Conservation (phyloP, 2,888 invertebrate genomes). For the Polyommatus iphigenia region DNA sequence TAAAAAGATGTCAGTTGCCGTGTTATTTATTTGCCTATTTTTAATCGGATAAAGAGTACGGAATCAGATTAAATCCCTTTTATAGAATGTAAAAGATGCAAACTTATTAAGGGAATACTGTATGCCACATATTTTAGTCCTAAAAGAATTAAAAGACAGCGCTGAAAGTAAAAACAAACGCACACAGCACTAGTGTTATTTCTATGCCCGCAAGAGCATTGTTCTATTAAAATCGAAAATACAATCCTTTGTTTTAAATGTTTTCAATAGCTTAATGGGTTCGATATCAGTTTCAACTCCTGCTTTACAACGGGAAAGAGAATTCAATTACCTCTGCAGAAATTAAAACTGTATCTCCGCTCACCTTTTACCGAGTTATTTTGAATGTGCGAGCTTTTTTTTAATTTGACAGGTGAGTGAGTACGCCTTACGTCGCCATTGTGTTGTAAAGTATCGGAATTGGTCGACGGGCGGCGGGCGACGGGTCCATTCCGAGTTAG, state of each 20-base stretch:
- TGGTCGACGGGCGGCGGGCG: constrained; percentile 53
- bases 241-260: constrained; percentile 32
- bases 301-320: constrained; percentile 37
- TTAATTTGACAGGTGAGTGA: constrained; percentile 78
- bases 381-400: constrained; percentile 71
- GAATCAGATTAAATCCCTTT: no score
- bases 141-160: neutral
- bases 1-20: no score
- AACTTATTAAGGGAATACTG: no score
- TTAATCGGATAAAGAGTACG: no score
- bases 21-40: no score
- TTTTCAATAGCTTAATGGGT: constrained; percentile 32
- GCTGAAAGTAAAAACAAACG: neutral
- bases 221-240: constrained; percentile 30
- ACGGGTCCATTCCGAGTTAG: constrained; percentile 70
- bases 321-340: constrained; percentile 43
- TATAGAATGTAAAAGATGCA: no score
- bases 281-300: constrained; percentile 36
- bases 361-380: constrained; percentile 47
- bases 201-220: constrained; percentile 19
- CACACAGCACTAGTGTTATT: neutral
- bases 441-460: constrained; percentile 78
- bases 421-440: constrained; percentile 75
- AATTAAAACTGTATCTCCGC: constrained; percentile 45
- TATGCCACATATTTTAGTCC: neutral